Evolutionary conservation across 2,797 vertebrate genomes (phyloP), one percentile per base, ranked within the genome.

Genomic region (Microctenopoma lineatum): DNA sequence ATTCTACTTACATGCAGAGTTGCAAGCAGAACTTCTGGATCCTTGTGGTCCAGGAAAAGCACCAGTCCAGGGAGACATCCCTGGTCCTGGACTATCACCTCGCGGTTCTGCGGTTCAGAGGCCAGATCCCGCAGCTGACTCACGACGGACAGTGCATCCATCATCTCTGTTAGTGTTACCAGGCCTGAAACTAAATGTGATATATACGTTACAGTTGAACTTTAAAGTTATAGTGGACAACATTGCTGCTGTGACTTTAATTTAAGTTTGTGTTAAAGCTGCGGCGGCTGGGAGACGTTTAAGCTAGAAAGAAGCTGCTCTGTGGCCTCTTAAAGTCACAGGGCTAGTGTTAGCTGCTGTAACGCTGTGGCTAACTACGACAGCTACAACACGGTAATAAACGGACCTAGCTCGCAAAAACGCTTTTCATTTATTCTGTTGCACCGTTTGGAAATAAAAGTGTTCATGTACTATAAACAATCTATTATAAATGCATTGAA

Each of bases 31-130:
- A 95, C 94, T 34, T 93, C 84, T 36, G 84, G 61, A 57, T 90
- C 81, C 71, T 89, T 78, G 80, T 95, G 92, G 70, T 94, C 92
- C 66, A 95, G 84, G 72, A 96, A 95, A 0, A 95, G 90, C 47
- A 94, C 94, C 39, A 96, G 85, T 3, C 90, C 93, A 0, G 94
- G 92, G 29, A 95, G 92, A 55, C 94, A 95, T 10, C 93, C 93
- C 70, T 95, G 90, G 55, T 95, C 94, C 84, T 90, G 91, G 26
- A 95, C 94, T 26, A 95, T 95, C 7, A 83, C 87, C 44, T 85
- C 88, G 59, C 92, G 91, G 70, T 95, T 95, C 78, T 93, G 92
- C 16, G 94, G 93, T 55, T 95, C 93, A 1, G 95, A 94, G 2
- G 94, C 93, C 77, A 96, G 81, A 66, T 94, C 89, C 80, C 90